A percentile compares a stretch with the other conserved stretches of the same genome.
phyloP scores from a whole-genome alignment of 2,113 vertebrate genomes.

The Sinocyclocheilus anshuiensis region DNA sequence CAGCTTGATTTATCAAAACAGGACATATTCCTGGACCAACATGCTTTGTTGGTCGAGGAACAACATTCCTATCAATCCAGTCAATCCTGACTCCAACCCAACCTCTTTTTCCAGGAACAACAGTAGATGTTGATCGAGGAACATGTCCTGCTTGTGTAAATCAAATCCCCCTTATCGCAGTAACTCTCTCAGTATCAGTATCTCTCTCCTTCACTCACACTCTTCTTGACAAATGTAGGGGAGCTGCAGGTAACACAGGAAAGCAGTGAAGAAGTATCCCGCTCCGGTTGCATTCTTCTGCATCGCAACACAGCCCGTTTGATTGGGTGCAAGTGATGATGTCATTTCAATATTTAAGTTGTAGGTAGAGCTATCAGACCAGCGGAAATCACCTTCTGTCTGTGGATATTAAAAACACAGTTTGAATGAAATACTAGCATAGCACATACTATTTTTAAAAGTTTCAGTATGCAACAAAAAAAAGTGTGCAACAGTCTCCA shows the following conservation, averaged over 20 bases:
- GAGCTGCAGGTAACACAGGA: slow-evolving; percentile 82
- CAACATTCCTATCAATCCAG: not conserved
- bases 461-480: not conserved
- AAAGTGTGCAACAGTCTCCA: not conserved
- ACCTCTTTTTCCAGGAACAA: slow-evolving; percentile 23
- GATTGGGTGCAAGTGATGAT: slow-evolving; percentile 74
- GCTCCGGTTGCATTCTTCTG: slow-evolving; percentile 79
- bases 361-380: slow-evolving; percentile 82
- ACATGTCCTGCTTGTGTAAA: slow-evolving; percentile 19
- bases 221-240: slow-evolving; percentile 87
- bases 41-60: slow-evolving; percentile 5
- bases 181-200: not conserved
- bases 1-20: slow-evolving; percentile 30
- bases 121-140: slow-evolving; percentile 29
- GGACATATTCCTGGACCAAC: slow-evolving; percentile 23
- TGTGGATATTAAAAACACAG: slow-evolving; percentile 56
- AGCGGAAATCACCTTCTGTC: slow-evolving; percentile 80
- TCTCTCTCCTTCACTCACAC: slow-evolving; percentile 73
- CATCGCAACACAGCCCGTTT: slow-evolving; percentile 85
- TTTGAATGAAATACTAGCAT: not conserved
- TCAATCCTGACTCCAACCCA: slow-evolving; percentile 3
- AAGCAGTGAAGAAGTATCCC: slow-evolving; percentile 80
- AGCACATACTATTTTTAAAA: not conserved
- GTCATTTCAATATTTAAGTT: slow-evolving; percentile 67
- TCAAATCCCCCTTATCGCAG: not conserved